A percentile compares a stretch with the other conserved stretches of the same genome.
Evolutionary conservation across 2,888 invertebrate species (phyloP).

Genomic region (Cephus rjabovi): DNA sequence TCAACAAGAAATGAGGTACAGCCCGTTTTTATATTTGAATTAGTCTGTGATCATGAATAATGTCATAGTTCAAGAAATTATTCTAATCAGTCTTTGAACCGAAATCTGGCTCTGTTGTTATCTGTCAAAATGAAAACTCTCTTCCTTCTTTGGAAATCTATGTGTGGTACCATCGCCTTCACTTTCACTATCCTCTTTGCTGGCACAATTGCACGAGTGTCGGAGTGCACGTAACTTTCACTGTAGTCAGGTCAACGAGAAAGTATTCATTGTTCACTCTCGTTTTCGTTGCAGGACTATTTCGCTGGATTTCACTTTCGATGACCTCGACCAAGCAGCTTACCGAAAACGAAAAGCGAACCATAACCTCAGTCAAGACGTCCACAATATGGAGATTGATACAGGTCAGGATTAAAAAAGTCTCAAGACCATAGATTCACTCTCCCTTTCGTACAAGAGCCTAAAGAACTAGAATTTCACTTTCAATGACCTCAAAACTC

Average conservation of each 20-base stretch:
- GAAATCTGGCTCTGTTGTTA: too few species aligned
- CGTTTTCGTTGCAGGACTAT: not conserved
- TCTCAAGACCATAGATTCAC: constrained; percentile 16
- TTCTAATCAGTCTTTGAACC: too few species aligned
- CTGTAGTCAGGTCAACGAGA: not conserved
- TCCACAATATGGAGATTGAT: not conserved
- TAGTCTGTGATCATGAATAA: too few species aligned
- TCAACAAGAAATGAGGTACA: not conserved
- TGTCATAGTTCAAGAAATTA: too few species aligned
- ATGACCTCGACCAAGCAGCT: not conserved
- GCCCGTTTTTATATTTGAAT: not conserved
- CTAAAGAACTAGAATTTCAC: constrained; percentile 30
- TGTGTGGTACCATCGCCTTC: not conserved
- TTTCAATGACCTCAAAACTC: constrained; percentile 31
- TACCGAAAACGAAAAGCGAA: not conserved
- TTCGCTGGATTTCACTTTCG: not conserved
- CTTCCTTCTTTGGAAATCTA: not conserved
- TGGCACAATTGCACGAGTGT: not conserved
- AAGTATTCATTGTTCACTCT: not conserved
- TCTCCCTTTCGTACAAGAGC: constrained; percentile 33
- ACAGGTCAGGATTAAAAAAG: not conserved
- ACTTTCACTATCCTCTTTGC: not conserved
- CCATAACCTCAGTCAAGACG: not conserved
- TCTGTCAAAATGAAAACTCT: not conserved
- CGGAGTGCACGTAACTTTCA: not conserved